Evolutionary conservation across 1,140 invertebrate genomes (phyloP).

Genomic region (Lepeophtheirus salmonis): DNA sequence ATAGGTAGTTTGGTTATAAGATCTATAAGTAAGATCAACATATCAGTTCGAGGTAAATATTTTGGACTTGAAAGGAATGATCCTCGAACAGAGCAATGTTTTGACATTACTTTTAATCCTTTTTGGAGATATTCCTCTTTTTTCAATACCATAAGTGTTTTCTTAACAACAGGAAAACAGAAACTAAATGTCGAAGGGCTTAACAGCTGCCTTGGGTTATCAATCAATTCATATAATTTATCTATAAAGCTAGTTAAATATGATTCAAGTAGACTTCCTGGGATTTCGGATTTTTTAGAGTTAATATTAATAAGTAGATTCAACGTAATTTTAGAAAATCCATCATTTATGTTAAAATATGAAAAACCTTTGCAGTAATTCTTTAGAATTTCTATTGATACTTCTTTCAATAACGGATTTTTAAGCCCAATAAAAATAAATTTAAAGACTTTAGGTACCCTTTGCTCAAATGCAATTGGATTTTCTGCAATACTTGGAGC

Average conservation of each 20-base stretch:
- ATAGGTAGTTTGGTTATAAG: conserved; percentile 42
- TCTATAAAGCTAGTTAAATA: not conserved
- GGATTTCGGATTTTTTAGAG: not conserved
- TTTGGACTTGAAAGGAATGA: conserved; percentile 35
- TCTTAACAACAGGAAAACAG: conserved; percentile 14
- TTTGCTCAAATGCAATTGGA: conserved; percentile 34
- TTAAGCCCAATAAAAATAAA: not conserved
- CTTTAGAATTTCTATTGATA: not conserved
- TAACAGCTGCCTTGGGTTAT: not conserved
- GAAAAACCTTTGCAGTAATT: not conserved
- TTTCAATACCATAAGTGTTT: conserved; percentile 3
- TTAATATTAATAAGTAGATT: not conserved
- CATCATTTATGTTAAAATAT: not conserved
- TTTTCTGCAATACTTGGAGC: conserved; percentile 32
- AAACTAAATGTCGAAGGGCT: conserved; percentile 15
- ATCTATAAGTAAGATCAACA: conserved; percentile 57
- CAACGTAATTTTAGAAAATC: not conserved
- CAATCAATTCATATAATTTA: not conserved
- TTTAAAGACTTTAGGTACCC: conserved; percentile 10
- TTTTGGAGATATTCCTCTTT: conserved; percentile 2
- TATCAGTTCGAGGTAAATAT: conserved; percentile 53
- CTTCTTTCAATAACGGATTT: not conserved
- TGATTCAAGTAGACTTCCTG: not conserved
- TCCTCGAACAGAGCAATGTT: not conserved
- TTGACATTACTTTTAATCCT: conserved; percentile 10